A percentile compares a stretch with the other conserved stretches of the same genome.
Conservation (phyloP, 2,888 invertebrate genomes). For the Cancer borealis region DNA sequence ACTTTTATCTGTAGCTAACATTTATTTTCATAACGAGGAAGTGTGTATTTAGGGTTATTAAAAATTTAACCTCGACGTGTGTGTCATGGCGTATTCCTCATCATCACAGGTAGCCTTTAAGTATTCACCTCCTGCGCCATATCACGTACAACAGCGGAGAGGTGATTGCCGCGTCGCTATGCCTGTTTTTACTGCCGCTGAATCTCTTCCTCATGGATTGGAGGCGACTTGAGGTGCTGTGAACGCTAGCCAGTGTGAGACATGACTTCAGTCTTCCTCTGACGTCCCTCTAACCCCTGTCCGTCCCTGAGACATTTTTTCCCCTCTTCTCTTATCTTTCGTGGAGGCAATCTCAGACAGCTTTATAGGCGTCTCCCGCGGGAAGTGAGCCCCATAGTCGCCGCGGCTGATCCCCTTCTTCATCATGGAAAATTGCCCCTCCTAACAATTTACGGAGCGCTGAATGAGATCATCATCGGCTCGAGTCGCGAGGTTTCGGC, state of each 20-base stretch:
- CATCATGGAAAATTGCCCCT: conserved; percentile 6
- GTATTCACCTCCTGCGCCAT: too few species aligned
- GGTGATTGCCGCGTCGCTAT: too few species aligned
- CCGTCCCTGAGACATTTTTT: neutral
- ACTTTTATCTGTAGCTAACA: neutral
- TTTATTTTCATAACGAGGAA: neutral
- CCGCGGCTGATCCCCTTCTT: neutral
- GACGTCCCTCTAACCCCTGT: neutral
- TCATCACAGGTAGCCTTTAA: too few species aligned
- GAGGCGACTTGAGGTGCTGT: neutral
- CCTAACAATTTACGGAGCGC: conserved; percentile 10
- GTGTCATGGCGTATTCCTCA: too few species aligned
- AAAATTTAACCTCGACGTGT: neutral
- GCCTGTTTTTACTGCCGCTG: too few species aligned
- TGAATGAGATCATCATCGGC: conserved; percentile 10
- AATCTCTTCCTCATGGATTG: neutral
- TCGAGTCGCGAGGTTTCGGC: neutral
- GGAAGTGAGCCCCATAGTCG: conserved; percentile 36
- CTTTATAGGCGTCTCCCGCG: neutral
- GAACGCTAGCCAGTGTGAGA: neutral
- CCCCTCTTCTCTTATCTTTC: neutral
- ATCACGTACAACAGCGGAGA: too few species aligned
- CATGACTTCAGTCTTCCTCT: neutral
- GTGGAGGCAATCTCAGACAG: neutral
- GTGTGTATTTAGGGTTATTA: neutral